These are phyloP conservation scores for Scylla paramamosain DNA, from an alignment of 1,140 invertebrate species.

Conservation along the genomic window DNA sequence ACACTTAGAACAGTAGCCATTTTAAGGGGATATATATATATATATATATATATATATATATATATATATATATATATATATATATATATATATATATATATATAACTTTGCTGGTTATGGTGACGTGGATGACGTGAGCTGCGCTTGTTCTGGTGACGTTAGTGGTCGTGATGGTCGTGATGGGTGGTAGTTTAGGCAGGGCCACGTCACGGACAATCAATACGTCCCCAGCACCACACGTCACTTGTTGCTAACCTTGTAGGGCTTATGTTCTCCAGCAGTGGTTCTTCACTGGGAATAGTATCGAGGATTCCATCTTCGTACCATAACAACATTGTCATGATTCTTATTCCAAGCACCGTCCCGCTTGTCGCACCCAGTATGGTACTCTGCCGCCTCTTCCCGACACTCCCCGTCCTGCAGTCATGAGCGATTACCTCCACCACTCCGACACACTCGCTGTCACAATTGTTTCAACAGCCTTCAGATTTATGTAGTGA, in stretches of 20 bases:
- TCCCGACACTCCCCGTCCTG: too few species aligned
- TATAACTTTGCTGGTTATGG: too few species aligned
- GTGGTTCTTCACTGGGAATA: neutral
- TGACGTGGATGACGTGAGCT: too few species aligned
- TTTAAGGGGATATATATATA: too few species aligned
- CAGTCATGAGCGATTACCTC: neutral
- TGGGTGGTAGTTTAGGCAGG: neutral
- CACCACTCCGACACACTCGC: neutral
- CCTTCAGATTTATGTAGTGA: neutral
- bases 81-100: too few species aligned
- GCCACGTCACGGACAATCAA: neutral
- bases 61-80: too few species aligned
- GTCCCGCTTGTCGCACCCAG: too few species aligned
- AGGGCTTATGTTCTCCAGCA: neutral
- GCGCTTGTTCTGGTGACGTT: neutral
- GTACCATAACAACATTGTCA: neutral
- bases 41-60: too few species aligned
- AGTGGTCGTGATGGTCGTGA: neutral
- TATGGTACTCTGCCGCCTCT: too few species aligned
- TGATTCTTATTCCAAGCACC: neutral
- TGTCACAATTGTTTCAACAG: neutral
- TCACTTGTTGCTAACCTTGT: slow-evolving; percentile 22
- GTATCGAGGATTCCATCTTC: neutral
- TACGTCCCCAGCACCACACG: neutral
- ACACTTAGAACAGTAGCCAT: too few species aligned